Evolutionary conservation across 2,113 vertebrate genomes (phyloP).

Genomic region (Hippocampus barbouri): DNA sequence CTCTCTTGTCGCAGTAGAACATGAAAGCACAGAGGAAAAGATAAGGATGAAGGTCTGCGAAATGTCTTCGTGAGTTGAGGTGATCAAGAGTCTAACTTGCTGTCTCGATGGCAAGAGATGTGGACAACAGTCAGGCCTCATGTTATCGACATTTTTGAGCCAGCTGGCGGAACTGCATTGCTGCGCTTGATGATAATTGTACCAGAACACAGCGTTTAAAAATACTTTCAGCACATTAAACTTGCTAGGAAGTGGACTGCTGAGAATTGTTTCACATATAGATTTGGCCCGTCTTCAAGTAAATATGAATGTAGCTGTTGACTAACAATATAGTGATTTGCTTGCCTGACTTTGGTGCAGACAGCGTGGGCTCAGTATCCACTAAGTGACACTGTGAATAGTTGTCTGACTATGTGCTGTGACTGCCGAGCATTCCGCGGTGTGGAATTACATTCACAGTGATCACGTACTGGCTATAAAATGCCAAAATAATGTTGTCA

Average conservation of each 20-base stretch:
- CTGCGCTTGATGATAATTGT: background rate
- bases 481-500: no score
- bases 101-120: constrained; percentile 25
- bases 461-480: no score
- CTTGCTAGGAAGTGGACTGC: background rate
- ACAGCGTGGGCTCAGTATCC: background rate
- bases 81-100: constrained; percentile 22
- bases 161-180: background rate
- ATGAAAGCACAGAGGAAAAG: constrained; percentile 46
- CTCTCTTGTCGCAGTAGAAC: constrained; percentile 41
- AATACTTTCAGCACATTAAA: background rate
- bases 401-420: no score
- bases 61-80: constrained; percentile 33
- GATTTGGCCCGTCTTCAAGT: background rate
- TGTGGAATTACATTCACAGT: no score
- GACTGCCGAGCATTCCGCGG: no score
- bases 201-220: no score
- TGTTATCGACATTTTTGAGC: constrained; percentile 1
- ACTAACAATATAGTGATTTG: background rate
- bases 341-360: background rate
- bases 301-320: background rate
- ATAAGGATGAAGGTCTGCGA: constrained; percentile 41
- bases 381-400: background rate
- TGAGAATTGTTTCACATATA: background rate
- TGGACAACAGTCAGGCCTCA: constrained; percentile 4